Base-by-base conservation (phyloP, 1,140 invertebrate genomes). In the Phymastichus coffea region DNA sequence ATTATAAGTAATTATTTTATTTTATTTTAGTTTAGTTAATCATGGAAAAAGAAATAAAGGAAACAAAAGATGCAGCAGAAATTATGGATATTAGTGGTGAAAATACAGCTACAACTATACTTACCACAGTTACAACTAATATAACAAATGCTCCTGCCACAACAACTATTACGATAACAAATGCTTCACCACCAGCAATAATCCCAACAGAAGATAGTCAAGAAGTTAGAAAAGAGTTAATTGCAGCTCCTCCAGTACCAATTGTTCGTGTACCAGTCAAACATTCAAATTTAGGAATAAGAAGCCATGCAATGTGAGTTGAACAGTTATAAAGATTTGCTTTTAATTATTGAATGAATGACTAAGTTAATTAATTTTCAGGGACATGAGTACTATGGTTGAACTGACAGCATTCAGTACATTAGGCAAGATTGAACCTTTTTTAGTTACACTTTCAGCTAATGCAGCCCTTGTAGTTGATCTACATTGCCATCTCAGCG, bases 401-500 rank as follows among this genome's bases (percentile, higher is more conserved):
- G 91, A 94, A 79, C 88, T 92, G 63, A 88, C 91, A 12, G 88
- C 92, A 52, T 97, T 96, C 74, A 89, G 88, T 52, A 88, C 87
- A 40, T 78, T 94, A 61, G 91, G 91, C 1, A 94, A 95, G 80
- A 88, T 95, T 49, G 94, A 97, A 75, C 94, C 94, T 37, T 97
- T 97, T 75, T 80, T 91, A 22, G 86, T 97, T 1, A 90, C 92
- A n/a, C 85, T 96, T 52, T 88, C 90, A 48, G 92, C 93, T 3
- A 95, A 94, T 73, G 91, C 92, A 14, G 86, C 92, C 54, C 79
- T 97, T 30, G 79, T 97, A 4, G 88, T 97, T 66, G 94, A 98
- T 80, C 90, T 97, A 63, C 95, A 98, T 73, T 93, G 93, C 73
- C 95, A 97, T 78, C 80, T 97, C 59, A 94, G 91, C 15, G 90